These are phyloP conservation scores for Thalassoma bifasciatum DNA, from an alignment of 2,113 vertebrate species.

Conservation along the genomic window DNA sequence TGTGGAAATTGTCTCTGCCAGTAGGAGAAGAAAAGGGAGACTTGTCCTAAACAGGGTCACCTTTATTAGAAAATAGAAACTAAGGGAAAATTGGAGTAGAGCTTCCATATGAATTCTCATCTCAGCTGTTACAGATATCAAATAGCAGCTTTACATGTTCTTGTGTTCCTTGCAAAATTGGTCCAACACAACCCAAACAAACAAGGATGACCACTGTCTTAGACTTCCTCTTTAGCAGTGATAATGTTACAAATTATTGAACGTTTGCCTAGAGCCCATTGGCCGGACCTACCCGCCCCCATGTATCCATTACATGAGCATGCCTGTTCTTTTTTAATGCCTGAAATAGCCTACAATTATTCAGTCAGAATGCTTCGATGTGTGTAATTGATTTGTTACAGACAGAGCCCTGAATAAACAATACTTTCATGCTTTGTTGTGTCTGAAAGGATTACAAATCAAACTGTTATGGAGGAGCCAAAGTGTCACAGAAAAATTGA, in stretches of 20 bases:
- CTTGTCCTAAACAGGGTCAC: no score
- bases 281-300: constrained; percentile 1
- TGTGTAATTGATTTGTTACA: not conserved
- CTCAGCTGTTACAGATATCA: no score
- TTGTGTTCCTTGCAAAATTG: not conserved
- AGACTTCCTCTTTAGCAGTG: not conserved
- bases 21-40: no score
- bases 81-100: no score
- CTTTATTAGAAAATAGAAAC: no score
- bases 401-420: not conserved
- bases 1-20: no score
- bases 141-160: constrained; percentile 27
- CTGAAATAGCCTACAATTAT: not conserved
- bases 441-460: not conserved
- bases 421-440: not conserved
- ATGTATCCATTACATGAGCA: not conserved
- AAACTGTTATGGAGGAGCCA: not conserved
- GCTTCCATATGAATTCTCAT: no score
- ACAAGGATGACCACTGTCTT: not conserved
- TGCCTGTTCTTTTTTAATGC: not conserved
- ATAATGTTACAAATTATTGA: not conserved
- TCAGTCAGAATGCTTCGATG: not conserved
- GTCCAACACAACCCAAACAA: not conserved
- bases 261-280: constrained; percentile 6
- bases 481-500: not conserved